Conservation (phyloP, 1,140 invertebrate species). For the Papilio glaucus region DNA sequence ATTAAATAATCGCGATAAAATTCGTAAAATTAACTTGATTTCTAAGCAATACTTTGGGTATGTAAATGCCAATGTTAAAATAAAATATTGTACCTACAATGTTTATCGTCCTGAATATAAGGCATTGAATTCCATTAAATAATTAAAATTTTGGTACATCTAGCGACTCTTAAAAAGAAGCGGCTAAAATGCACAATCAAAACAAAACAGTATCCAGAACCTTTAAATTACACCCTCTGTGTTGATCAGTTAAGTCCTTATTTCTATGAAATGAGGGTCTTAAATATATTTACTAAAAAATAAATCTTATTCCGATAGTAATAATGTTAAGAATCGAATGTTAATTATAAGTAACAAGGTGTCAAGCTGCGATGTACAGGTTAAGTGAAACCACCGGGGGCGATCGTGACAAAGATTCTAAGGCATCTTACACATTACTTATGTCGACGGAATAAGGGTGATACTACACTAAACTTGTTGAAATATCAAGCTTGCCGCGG, state of each 20-base stretch:
- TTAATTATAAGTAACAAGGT: conserved; percentile 49
- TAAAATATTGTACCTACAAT: no score
- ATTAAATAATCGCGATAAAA: no score
- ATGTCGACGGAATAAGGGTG: background rate
- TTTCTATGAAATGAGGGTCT: background rate
- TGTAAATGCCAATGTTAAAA: no score
- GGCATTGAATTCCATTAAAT: no score
- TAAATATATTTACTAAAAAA: conserved; percentile 4
- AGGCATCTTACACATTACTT: background rate
- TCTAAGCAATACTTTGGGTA: no score
- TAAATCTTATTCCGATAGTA: background rate
- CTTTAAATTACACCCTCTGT: conserved; percentile 28
- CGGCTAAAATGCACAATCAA: background rate
- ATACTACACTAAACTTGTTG: no score
- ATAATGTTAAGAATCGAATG: conserved; percentile 38
- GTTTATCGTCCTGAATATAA: no score
- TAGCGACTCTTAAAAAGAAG: no score
- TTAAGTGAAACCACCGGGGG: conserved; percentile 57
- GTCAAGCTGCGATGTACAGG: conserved; percentile 67
- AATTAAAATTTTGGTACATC: no score
- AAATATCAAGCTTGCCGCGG: background rate
- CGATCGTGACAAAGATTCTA: conserved; percentile 35
- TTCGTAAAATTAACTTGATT: no score
- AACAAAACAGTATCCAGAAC: conserved; percentile 7
- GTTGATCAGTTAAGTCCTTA: background rate